Evolutionary conservation across 2,113 vertebrate genomes (phyloP).

Genomic region (Oenanthe oenanthe): DNA sequence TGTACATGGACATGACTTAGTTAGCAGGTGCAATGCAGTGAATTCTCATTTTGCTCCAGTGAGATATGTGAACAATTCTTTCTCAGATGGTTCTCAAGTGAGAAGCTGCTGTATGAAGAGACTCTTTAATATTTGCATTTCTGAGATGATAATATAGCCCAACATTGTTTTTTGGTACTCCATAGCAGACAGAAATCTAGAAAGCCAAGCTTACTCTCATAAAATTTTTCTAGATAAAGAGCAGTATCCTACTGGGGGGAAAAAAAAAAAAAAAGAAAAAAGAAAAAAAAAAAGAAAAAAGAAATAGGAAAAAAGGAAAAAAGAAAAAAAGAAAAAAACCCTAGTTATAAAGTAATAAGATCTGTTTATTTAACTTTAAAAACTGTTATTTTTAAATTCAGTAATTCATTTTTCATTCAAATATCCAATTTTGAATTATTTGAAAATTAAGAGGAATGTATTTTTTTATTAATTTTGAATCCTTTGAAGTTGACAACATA

Average conservation of each 20-base stretch:
- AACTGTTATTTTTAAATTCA: rapidly evolving
- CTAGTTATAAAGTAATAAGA: not conserved
- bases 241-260: rapidly evolving
- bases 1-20: not conserved
- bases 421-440: not conserved
- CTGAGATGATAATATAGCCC: not conserved
- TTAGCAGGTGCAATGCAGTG: not conserved
- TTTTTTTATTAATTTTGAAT: not conserved
- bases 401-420: not conserved
- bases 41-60: not conserved
- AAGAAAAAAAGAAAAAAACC: no score
- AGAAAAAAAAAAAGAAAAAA: no score
- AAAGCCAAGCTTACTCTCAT: not conserved
- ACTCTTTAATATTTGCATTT: not conserved
- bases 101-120: not conserved
- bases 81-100: not conserved
- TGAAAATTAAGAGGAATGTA: not conserved
- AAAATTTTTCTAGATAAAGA: not conserved
- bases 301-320: no score
- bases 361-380: not conserved
- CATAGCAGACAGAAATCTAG: not conserved
- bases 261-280: no score
- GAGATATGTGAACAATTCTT: not conserved
- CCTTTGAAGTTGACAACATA: not conserved
- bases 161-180: not conserved